A percentile compares a stretch with the other conserved stretches of the same genome.
Evolutionary conservation across 2,888 invertebrate genomes (phyloP).

Genomic region (Athalia cordata): DNA sequence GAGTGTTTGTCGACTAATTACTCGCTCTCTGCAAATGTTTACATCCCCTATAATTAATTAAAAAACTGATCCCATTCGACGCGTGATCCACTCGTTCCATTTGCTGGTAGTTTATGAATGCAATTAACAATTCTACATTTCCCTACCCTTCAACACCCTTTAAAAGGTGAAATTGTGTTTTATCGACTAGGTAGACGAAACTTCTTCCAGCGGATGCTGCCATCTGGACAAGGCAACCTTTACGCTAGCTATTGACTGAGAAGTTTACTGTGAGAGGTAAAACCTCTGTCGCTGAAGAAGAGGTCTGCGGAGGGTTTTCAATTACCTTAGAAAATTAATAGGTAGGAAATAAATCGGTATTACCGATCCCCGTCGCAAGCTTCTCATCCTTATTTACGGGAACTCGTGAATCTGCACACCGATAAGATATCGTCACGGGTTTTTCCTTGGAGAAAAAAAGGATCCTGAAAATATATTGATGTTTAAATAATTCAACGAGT

Average conservation of each 20-base stretch:
- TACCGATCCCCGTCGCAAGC: too few relatives aligned
- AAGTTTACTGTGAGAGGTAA: neutral
- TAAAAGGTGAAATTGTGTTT: neutral
- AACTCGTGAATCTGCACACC: too few relatives aligned
- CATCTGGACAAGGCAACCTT: neutral
- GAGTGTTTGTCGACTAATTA: too few relatives aligned
- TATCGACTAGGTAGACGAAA: slow-evolving; percentile 8
- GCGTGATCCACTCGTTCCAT: neutral
- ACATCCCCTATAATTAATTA: neutral
- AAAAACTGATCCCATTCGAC: neutral
- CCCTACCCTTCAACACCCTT: too few relatives aligned
- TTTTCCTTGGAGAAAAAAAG: too few relatives aligned
- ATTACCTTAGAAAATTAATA: too few relatives aligned
- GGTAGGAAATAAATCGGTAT: too few relatives aligned
- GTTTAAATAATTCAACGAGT: slow-evolving; percentile 16
- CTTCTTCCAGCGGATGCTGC: slow-evolving; percentile 20
- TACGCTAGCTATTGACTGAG: too few relatives aligned
- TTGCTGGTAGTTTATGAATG: neutral
- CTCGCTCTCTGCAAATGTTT: too few relatives aligned
- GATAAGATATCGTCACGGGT: too few relatives aligned
- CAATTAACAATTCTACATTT: too few relatives aligned
- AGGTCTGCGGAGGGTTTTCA: neutral
- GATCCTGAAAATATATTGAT: neutral
- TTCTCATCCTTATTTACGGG: too few relatives aligned
- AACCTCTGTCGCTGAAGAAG: slow-evolving; percentile 11